Evolutionary conservation across 2,797 vertebrate genomes (phyloP).

Genomic region (Manis crassicaudata): DNA sequence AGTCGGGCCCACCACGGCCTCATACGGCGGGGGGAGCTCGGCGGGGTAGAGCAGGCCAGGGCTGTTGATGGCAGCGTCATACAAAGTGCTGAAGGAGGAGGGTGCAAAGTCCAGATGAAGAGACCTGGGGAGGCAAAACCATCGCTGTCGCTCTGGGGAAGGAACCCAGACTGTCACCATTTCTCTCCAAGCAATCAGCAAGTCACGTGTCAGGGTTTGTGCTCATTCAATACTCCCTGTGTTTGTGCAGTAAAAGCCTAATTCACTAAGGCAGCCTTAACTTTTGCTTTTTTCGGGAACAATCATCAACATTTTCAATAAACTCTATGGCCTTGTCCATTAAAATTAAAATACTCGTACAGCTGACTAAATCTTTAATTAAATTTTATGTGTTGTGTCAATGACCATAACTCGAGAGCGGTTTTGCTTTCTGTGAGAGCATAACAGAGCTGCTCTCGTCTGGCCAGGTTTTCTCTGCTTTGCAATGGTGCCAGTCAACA

Average conservation of each 20-base stretch:
- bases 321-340: not conserved
- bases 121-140: slow-evolving; percentile 86
- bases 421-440: not conserved
- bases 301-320: not conserved
- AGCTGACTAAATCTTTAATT: not conserved
- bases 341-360: not conserved
- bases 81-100: slow-evolving; percentile 94
- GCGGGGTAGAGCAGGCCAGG: slow-evolving; percentile 94
- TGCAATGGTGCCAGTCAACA: not conserved
- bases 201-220: rapidly evolving
- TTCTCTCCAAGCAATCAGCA: not conserved
- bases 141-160: not conserved
- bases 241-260: slow-evolving; percentile 12
- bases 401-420: not conserved
- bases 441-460: not conserved
- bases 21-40: slow-evolving; percentile 97
- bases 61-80: slow-evolving; percentile 96
- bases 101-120: slow-evolving; percentile 95
- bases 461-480: not conserved
- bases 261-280: not conserved
- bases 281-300: not conserved
- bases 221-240: not conserved
- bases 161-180: too few relatives aligned
- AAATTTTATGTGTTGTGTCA: not conserved
- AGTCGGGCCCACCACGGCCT: slow-evolving; percentile 93